These are phyloP conservation scores for Leptosomus discolor DNA, from an alignment of 2,113 vertebrate genomes.

Conservation along the genomic window DNA sequence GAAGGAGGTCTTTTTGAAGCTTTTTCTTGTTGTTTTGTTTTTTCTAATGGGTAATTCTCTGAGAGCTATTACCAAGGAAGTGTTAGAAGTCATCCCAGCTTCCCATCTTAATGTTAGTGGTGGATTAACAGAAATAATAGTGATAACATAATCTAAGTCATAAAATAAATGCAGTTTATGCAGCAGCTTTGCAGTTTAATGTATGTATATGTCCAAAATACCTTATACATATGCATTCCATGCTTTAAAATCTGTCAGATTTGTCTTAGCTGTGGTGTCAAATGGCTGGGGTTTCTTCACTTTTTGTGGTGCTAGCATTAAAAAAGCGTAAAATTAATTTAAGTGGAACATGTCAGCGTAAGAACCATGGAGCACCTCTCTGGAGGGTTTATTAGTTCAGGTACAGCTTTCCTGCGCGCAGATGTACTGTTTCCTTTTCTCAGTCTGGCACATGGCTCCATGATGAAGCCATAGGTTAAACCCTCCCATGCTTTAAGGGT, in stretches of 20 bases:
- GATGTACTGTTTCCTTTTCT: neutral
- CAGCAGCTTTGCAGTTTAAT: neutral
- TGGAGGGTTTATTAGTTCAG: neutral
- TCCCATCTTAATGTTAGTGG: neutral
- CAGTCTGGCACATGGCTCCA: neutral
- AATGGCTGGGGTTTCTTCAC: neutral
- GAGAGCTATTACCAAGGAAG: neutral
- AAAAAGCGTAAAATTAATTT: neutral
- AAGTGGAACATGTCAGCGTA: neutral
- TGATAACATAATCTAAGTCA: neutral
- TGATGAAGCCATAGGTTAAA: slow-evolving; percentile 3
- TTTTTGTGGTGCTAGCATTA: neutral
- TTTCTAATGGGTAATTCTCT: neutral
- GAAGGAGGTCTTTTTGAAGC: neutral
- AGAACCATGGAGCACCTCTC: neutral
- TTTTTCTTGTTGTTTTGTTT: neutral
- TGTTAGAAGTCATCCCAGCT: neutral
- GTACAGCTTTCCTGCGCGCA: neutral
- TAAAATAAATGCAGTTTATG: neutral
- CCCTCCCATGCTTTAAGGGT: neutral
- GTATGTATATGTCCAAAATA: neutral
- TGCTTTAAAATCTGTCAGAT: neutral
- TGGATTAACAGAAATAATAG: neutral
- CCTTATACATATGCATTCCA: neutral
- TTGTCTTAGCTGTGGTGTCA: neutral